Percentiles rank a stretch among this genome's conserved stretches.
These are phyloP conservation scores for Potamilus streckersoni DNA, from an alignment of 1,140 invertebrate species.

Conservation along the genomic window DNA sequence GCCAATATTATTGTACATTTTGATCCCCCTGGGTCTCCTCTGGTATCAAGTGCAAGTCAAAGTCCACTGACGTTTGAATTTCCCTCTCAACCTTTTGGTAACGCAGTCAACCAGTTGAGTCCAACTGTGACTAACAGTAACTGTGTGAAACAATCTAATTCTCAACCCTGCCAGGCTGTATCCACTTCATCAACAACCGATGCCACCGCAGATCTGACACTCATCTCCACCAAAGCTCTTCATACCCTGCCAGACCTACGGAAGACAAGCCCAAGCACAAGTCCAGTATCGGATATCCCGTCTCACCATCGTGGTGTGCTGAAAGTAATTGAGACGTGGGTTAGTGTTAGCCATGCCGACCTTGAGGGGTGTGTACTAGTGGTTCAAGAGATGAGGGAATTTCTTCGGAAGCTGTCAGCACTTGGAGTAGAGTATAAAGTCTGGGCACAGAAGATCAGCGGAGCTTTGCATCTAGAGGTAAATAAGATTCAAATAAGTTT, in stretches of 20 bases:
- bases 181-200: constrained; percentile 5
- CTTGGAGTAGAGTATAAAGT: constrained; percentile 63
- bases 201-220: constrained; percentile 9
- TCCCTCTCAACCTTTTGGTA: constrained; percentile 34
- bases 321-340: constrained; percentile 64
- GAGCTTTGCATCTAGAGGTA: constrained; percentile 59
- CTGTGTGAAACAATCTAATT: constrained; percentile 12
- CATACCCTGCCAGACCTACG: constrained; percentile 10
- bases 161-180: constrained; percentile 7
- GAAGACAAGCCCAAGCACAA: constrained; percentile 14
- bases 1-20: constrained; percentile 63
- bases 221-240: constrained; percentile 13
- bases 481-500: constrained; percentile 4
- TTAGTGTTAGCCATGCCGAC: constrained; percentile 55
- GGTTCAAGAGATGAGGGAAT: constrained; percentile 63
- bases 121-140: constrained; percentile 12
- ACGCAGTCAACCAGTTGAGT: constrained; percentile 18
- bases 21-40: constrained; percentile 59
- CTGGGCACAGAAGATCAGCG: constrained; percentile 62
- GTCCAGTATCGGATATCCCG: constrained; percentile 53
- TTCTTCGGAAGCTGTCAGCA: constrained; percentile 61
- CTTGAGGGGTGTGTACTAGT: constrained; percentile 58
- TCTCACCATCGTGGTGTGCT: constrained; percentile 58
- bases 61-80: constrained; percentile 60
- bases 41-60: constrained; percentile 57